Percentiles rank a stretch among this genome's conserved stretches.
These are phyloP conservation scores for Lepus timidus DNA, from an alignment of 2,113 vertebrate species.

Conservation along the genomic window DNA sequence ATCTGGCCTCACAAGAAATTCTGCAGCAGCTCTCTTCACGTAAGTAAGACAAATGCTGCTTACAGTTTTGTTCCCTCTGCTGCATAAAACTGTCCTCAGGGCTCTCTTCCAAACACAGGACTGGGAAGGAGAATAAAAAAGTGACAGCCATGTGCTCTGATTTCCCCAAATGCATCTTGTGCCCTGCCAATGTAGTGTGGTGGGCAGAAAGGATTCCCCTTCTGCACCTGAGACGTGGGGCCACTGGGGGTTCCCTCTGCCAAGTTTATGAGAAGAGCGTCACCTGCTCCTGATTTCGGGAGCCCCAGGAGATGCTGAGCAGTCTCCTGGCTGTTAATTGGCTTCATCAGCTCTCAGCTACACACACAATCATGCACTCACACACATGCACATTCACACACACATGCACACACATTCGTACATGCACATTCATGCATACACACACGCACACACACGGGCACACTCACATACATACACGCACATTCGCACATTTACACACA, in stretches of 20 bases:
- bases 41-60: constrained; percentile 67
- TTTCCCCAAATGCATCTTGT: background rate
- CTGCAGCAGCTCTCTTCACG: constrained; percentile 23
- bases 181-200: background rate
- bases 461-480: too few species aligned
- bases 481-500: too few species aligned
- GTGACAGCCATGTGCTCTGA: constrained; percentile 64
- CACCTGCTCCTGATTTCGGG: background rate
- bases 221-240: background rate
- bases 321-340: background rate
- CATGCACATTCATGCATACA: too few species aligned
- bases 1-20: background rate
- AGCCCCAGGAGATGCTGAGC: background rate
- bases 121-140: constrained; percentile 53
- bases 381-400: background rate
- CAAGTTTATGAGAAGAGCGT: background rate
- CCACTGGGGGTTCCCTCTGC: background rate
- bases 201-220: background rate
- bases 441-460: too few species aligned
- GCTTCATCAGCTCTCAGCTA: background rate
- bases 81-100: constrained; percentile 57
- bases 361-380: too few species aligned
- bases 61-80: constrained; percentile 56
- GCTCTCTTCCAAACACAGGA: constrained; percentile 73
- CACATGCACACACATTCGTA: too few species aligned